These are phyloP conservation scores for Ptychobarbus kaznakovi DNA, from an alignment of 2,797 vertebrate genomes.

Conservation along the genomic window DNA sequence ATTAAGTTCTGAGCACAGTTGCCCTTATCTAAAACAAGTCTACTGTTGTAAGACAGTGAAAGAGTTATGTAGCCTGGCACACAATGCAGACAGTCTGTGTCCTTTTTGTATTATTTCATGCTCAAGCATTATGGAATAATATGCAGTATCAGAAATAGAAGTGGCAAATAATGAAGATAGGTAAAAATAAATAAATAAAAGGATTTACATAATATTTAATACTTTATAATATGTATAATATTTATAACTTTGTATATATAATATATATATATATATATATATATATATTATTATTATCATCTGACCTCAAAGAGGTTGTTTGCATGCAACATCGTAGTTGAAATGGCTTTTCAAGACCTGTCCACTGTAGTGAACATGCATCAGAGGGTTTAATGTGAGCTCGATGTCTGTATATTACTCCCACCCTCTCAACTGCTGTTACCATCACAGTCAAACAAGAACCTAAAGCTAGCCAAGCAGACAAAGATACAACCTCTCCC, in stretches of 20 bases:
- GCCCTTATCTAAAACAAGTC: constrained; percentile 1
- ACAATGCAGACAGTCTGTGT: constrained; percentile 9
- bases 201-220: too few relatives aligned
- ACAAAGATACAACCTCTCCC: constrained; percentile 36
- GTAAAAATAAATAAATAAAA: background rate
- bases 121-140: background rate
- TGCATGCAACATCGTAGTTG: background rate
- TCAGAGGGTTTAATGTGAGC: constrained; percentile 10
- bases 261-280: too few relatives aligned
- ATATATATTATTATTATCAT: too few relatives aligned
- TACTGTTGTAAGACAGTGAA: background rate
- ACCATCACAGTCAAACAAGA: constrained; percentile 39
- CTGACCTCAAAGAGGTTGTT: background rate
- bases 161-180: background rate
- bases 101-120: background rate
- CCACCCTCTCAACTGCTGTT: constrained; percentile 42
- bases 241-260: too few relatives aligned
- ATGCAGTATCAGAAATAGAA: background rate
- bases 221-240: too few relatives aligned
- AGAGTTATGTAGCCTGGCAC: constrained; percentile 10
- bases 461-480: constrained; percentile 43
- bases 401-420: constrained; percentile 3
- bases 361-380: background rate
- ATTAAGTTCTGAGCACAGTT: constrained; percentile 13
- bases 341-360: background rate